These are phyloP conservation scores for Argynnis bischoffii DNA, from an alignment of 2,888 invertebrate species.

Conservation along the genomic window DNA sequence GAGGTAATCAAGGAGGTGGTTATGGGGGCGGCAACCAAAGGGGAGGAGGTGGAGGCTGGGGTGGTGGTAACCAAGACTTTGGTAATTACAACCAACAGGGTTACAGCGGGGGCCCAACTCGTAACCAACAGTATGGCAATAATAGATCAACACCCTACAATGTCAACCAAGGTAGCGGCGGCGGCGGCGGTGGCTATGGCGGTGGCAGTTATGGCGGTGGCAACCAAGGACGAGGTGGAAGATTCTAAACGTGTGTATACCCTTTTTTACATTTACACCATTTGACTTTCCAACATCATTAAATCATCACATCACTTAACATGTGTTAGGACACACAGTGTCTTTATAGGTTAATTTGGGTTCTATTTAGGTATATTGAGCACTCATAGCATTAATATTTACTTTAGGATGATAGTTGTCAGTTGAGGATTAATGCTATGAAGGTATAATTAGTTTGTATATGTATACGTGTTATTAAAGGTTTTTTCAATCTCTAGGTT, in stretches of 20 bases:
- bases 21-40: conserved; percentile 64
- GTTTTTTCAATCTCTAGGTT: conserved; percentile 83
- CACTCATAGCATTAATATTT: conserved; percentile 78
- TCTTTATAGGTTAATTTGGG: conserved; percentile 26
- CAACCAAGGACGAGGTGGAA: conserved; percentile 56
- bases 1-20: conserved; percentile 77
- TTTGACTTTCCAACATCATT: conserved; percentile 19
- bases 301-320: conserved; percentile 28
- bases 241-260: conserved; percentile 69
- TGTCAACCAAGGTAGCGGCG: conserved; percentile 83
- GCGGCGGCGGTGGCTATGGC: conserved; percentile 70
- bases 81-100: conserved; percentile 92
- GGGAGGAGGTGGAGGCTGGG: conserved; percentile 67
- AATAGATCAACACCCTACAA: conserved; percentile 88
- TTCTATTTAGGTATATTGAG: conserved; percentile 33
- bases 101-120: conserved; percentile 92
- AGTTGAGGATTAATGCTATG: conserved; percentile 77
- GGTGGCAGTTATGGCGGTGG: conserved; percentile 66
- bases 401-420: conserved; percentile 49
- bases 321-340: conserved; percentile 29
- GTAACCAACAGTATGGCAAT: conserved; percentile 88
- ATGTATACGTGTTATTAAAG: conserved; percentile 64
- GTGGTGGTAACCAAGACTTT: conserved; percentile 85
- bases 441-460: conserved; percentile 57
- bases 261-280: conserved; percentile 18